These are phyloP conservation scores for human DNA, from an alignment of 2,113 vertebrate genomes.

Conservation along the genomic window DNA sequence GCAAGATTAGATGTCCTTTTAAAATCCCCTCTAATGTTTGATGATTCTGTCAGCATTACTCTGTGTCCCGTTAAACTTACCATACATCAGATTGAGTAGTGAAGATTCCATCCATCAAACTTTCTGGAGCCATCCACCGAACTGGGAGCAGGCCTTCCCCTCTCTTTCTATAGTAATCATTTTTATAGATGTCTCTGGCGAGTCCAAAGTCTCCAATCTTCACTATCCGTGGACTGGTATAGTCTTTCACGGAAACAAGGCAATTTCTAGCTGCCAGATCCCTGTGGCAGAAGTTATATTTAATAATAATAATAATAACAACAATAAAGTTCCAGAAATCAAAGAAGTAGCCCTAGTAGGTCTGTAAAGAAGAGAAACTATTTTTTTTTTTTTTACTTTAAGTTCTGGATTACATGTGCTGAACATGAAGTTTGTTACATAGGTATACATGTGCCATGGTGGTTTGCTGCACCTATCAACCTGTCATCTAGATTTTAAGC, in stretches of 20 bases:
- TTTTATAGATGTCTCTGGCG: constrained; percentile 88
- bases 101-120: constrained; percentile 88
- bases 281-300: constrained; percentile 73
- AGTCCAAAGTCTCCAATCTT: constrained; percentile 90
- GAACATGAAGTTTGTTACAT: too few relatives aligned
- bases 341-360: not conserved
- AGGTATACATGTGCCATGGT: too few relatives aligned
- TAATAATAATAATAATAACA: not conserved
- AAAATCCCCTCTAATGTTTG: not conserved
- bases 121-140: constrained; percentile 90
- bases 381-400: too few relatives aligned
- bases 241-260: constrained; percentile 86
- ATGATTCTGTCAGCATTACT: not conserved
- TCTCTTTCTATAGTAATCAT: constrained; percentile 89
- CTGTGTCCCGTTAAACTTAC: constrained; percentile 74
- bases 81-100: constrained; percentile 86
- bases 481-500: too few relatives aligned
- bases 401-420: too few relatives aligned
- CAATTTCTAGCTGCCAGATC: constrained; percentile 89
- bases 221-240: constrained; percentile 74
- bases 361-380: not conserved
- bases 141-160: constrained; percentile 88
- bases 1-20: not conserved
- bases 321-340: not conserved
- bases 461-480: too few relatives aligned